A percentile compares a stretch with the other conserved stretches of the same genome.
phyloP scores from a whole-genome alignment of 2,797 vertebrate genomes.

The Cossypha niveicapilla region DNA sequence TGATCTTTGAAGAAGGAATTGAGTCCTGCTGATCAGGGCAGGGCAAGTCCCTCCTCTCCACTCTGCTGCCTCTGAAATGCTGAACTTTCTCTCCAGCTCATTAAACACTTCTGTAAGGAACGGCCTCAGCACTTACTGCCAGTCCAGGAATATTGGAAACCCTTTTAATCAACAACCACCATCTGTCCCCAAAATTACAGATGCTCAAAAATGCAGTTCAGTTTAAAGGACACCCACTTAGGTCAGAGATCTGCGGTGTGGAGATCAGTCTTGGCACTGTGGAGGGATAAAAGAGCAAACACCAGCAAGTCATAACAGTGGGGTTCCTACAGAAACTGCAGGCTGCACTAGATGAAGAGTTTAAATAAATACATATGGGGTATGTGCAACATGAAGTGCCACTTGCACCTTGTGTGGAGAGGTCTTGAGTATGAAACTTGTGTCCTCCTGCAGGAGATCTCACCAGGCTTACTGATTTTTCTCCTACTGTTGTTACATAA shows the following conservation, averaged over 20 bases:
- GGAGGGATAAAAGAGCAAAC: neutral
- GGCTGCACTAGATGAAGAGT: neutral
- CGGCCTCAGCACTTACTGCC: neutral
- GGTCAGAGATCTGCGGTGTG: neutral
- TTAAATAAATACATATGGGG: neutral
- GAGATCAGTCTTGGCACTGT: neutral
- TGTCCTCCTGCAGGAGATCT: neutral
- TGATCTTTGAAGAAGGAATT: neutral
- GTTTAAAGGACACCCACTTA: neutral
- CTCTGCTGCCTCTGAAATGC: neutral
- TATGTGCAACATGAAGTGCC: neutral
- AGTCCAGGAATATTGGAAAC: neutral
- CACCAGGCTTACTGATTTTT: neutral
- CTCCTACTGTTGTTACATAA: neutral
- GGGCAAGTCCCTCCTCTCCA: neutral
- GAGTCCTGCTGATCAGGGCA: neutral
- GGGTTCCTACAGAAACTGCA: neutral
- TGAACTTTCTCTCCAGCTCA: neutral
- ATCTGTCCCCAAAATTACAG: neutral
- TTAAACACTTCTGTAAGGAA: neutral
- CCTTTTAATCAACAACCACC: neutral
- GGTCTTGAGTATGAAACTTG: neutral
- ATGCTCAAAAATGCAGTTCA: neutral
- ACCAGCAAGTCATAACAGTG: neutral
- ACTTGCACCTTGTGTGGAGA: neutral